A percentile compares a stretch with the other conserved stretches of the same genome.
phyloP scores from a whole-genome alignment of 2,113 vertebrate genomes.

The Microcebus jonahi region DNA sequence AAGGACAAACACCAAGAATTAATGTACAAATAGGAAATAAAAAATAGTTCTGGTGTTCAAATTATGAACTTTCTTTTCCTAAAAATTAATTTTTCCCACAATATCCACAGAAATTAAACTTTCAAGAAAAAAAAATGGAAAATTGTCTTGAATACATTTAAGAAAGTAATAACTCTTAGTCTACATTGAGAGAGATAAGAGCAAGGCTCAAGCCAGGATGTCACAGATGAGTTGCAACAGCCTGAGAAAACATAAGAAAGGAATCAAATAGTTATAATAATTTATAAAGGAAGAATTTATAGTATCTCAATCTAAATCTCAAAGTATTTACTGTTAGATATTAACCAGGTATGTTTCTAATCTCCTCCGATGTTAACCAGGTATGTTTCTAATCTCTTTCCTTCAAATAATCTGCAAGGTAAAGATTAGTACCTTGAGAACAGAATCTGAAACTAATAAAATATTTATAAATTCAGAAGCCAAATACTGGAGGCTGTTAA shows the following conservation, averaged over 20 bases:
- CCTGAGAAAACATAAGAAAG: neutral
- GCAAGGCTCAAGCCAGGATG: neutral
- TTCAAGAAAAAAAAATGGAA: conserved; percentile 1
- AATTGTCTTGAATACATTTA: neutral
- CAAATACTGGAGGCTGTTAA: conserved; percentile 34
- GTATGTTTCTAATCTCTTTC: conserved; percentile 30
- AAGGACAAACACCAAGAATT: neutral
- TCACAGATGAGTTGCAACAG: neutral
- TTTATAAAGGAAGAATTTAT: conserved; percentile 17
- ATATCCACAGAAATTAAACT: neutral
- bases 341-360: conserved; percentile 23
- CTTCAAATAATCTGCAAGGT: neutral
- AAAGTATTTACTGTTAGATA: neutral
- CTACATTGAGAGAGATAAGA: neutral
- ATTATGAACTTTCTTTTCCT: neutral
- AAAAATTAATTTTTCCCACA: neutral
- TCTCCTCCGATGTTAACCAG: neutral
- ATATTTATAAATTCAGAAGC: conserved; percentile 46
- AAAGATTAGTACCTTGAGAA: conserved; percentile 33
- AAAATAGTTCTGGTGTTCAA: neutral
- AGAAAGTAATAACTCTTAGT: neutral
- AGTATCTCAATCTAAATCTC: neutral
- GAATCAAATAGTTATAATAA: neutral
- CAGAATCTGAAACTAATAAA: conserved; percentile 37
- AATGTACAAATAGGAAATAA: neutral